Evolutionary conservation across 1,140 invertebrate species (phyloP).

Genomic region (Drosophila insularis): DNA sequence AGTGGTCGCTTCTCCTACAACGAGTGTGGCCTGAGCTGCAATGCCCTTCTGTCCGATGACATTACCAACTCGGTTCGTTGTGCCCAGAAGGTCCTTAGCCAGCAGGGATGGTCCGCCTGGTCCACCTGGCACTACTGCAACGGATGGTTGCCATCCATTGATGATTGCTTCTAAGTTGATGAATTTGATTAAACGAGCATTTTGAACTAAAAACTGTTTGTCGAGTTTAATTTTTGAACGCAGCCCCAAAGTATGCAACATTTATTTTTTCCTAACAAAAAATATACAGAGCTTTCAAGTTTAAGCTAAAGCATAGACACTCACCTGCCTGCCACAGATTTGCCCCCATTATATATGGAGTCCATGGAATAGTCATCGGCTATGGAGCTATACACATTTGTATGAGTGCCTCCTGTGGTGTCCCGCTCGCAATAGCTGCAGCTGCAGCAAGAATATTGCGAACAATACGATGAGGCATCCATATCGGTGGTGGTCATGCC

Average conservation of each 20-base stretch:
- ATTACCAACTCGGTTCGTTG: conserved; percentile 48
- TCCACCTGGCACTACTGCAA: conserved; percentile 59
- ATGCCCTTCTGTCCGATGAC: conserved; percentile 38
- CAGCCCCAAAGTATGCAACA: conserved; percentile 28
- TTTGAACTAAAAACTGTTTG: neutral
- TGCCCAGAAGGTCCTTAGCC: conserved; percentile 46
- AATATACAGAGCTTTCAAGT: neutral
- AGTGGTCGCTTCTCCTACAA: conserved; percentile 42
- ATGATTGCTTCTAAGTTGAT: conserved; percentile 53
- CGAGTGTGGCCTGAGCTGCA: conserved; percentile 45
- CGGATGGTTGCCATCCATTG: conserved; percentile 54
- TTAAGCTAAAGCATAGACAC: conserved; percentile 1
- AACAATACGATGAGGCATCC: conserved; percentile 83
- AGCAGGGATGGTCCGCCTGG: conserved; percentile 67
- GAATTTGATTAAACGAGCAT: neutral
- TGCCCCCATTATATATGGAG: conserved; percentile 60
- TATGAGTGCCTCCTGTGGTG: conserved; percentile 36
- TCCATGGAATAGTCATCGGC: conserved; percentile 71
- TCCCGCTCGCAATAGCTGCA: conserved; percentile 84
- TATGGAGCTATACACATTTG: conserved; percentile 74
- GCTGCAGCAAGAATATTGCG: conserved; percentile 84
- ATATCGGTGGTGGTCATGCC: conserved; percentile 65
- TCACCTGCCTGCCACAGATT: conserved; percentile 71
- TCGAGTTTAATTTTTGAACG: neutral
- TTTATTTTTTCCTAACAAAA: neutral